Evolutionary conservation across 2,113 vertebrate genomes (phyloP).

Genomic region (Cavia porcellus): DNA sequence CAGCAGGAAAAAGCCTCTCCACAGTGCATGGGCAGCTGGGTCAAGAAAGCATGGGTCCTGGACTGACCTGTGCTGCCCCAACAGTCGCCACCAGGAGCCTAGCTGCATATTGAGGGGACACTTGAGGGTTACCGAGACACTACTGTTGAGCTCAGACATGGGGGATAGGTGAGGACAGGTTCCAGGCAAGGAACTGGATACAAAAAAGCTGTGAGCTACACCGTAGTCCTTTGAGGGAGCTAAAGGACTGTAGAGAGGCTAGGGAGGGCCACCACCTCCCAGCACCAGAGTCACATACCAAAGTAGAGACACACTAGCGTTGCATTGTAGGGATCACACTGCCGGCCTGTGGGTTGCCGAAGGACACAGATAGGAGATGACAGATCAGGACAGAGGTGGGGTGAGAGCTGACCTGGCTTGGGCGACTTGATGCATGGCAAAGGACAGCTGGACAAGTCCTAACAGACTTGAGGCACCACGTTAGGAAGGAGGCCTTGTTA

Average conservation of each 20-base stretch:
- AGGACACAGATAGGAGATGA: neutral
- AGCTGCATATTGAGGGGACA: neutral
- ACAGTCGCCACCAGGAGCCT: accelerated
- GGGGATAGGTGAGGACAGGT: neutral
- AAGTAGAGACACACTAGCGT: neutral
- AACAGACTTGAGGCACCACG: neutral
- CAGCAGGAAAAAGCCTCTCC: neutral
- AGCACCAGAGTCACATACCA: neutral
- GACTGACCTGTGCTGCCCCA: neutral
- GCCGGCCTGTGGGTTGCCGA: neutral
- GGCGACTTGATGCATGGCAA: no score
- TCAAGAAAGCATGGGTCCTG: neutral
- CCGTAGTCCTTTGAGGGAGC: neutral
- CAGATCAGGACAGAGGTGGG: neutral
- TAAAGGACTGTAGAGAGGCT: neutral
- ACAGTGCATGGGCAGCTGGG: neutral
- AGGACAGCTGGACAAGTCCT: neutral
- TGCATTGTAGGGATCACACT: neutral
- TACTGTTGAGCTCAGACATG: neutral
- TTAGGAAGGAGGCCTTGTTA: neutral
- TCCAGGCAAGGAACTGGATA: neutral
- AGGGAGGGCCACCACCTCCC: neutral
- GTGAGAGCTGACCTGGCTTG: neutral
- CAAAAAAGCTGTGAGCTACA: neutral
- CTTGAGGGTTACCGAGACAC: neutral